Percentiles rank a stretch among this genome's conserved stretches.
Evolutionary conservation across 2,888 invertebrate genomes (phyloP).

Genomic region (Thalpophila matura): DNA sequence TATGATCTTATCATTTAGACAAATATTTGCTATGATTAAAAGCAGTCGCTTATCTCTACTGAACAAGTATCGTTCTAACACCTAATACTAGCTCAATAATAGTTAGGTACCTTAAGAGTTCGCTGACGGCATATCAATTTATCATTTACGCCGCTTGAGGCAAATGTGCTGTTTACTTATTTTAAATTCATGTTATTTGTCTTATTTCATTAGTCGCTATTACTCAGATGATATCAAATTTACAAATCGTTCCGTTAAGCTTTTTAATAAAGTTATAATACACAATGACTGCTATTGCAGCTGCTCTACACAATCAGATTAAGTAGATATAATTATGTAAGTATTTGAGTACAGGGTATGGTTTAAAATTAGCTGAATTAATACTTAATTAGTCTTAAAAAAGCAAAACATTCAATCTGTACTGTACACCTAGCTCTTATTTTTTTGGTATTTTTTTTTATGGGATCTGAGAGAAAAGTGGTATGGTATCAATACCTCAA

Average conservation of each 20-base stretch:
- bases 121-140: slow-evolving; percentile 54
- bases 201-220: slow-evolving; percentile 58
- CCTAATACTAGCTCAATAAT: slow-evolving; percentile 30
- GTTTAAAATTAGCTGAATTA: too few relatives aligned
- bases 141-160: slow-evolving; percentile 58
- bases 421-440: too few relatives aligned
- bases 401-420: too few relatives aligned
- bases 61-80: neutral
- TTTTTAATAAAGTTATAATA: slow-evolving; percentile 37
- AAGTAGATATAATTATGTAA: too few relatives aligned
- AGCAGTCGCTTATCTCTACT: slow-evolving; percentile 5
- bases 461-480: too few relatives aligned
- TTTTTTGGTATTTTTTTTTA: too few relatives aligned
- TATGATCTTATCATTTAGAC: neutral
- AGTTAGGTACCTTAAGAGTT: slow-evolving; percentile 26
- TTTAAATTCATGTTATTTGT: slow-evolving; percentile 62
- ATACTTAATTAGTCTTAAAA: too few relatives aligned
- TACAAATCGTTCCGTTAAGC: slow-evolving; percentile 43
- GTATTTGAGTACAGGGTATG: too few relatives aligned
- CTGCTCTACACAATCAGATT: too few relatives aligned
- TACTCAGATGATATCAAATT: slow-evolving; percentile 54
- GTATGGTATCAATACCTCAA: too few relatives aligned
- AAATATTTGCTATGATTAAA: slow-evolving; percentile 15
- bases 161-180: slow-evolving; percentile 52
- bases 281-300: neutral